These are phyloP conservation scores for Cryptus viduatorius DNA, from an alignment of 2,888 invertebrate species.

Conservation along the genomic window DNA sequence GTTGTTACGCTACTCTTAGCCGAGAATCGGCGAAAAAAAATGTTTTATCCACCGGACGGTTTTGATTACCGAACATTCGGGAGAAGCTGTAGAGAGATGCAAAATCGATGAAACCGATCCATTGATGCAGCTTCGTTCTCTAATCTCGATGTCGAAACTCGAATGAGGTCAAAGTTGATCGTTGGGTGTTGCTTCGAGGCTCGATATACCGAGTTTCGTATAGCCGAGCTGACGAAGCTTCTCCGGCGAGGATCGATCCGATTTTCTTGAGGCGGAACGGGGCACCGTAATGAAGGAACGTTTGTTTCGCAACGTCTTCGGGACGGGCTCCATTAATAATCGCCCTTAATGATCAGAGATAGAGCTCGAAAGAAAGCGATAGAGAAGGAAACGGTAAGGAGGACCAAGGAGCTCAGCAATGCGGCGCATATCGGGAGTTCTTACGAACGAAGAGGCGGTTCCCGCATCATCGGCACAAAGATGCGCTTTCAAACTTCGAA, in stretches of 20 bases:
- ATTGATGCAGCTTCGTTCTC: background rate
- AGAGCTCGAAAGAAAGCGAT: constrained; percentile 33
- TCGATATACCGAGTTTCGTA: constrained; percentile 19
- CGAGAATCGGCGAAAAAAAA: background rate
- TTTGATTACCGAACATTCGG: background rate
- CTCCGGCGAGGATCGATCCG: constrained; percentile 42
- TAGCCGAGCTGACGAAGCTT: constrained; percentile 31
- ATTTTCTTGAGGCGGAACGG: constrained; percentile 38
- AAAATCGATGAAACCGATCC: too few species aligned
- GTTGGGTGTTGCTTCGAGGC: constrained; percentile 15
- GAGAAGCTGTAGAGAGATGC: background rate
- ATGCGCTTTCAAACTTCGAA: constrained; percentile 68
- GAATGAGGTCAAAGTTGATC: constrained; percentile 31
- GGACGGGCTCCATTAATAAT: constrained; percentile 68
- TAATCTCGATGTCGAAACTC: constrained; percentile 3
- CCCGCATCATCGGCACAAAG: constrained; percentile 65
- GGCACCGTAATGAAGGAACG: constrained; percentile 57
- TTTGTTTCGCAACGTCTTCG: constrained; percentile 67
- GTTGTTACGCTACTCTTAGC: too few species aligned
- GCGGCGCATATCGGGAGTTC: constrained; percentile 23
- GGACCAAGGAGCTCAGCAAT: background rate
- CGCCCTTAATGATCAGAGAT: constrained; percentile 67
- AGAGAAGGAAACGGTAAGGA: background rate
- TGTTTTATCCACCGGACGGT: too few species aligned
- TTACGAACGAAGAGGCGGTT: constrained; percentile 6